phyloP scores from a whole-genome alignment of 2,797 vertebrate genomes.

The Percopsis omiscomaycus region DNA sequence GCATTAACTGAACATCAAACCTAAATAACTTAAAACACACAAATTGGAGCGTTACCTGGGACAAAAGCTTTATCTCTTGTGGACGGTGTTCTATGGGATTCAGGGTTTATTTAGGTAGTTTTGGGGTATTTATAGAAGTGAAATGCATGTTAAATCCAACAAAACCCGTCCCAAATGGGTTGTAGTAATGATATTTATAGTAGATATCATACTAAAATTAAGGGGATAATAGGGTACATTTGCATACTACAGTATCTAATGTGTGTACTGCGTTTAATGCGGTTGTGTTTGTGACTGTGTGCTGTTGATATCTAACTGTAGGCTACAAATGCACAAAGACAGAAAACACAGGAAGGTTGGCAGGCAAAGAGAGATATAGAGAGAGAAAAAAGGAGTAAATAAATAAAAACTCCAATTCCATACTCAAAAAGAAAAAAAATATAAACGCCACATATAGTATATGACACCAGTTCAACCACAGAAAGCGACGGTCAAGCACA shows the following conservation, averaged over 20 bases:
- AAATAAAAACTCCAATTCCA: background rate
- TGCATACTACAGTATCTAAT: too few species aligned
- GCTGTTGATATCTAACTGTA: slow-evolving; percentile 17
- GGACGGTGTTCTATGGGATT: background rate
- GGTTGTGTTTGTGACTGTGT: background rate
- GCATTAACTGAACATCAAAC: background rate
- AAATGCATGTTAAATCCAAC: too few species aligned
- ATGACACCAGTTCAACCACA: slow-evolving; percentile 2
- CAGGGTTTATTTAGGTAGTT: background rate
- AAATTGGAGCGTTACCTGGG: slow-evolving; percentile 19
- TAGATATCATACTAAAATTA: too few species aligned
- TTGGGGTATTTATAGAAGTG: too few species aligned
- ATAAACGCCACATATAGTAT: slow-evolving; percentile 2
- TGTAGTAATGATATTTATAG: too few species aligned
- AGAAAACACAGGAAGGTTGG: slow-evolving; percentile 18
- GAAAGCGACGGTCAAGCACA: slow-evolving; percentile 7
- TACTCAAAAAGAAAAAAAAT: background rate
- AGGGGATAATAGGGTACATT: too few species aligned
- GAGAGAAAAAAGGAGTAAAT: background rate
- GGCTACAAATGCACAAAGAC: slow-evolving; percentile 6
- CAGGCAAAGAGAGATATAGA: background rate
- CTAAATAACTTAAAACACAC: background rate
- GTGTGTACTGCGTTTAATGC: background rate
- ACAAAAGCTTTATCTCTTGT: background rate
- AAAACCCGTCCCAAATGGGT: too few species aligned